Conservation (phyloP, 2,888 invertebrate species). For the Apotomis betuletana region DNA sequence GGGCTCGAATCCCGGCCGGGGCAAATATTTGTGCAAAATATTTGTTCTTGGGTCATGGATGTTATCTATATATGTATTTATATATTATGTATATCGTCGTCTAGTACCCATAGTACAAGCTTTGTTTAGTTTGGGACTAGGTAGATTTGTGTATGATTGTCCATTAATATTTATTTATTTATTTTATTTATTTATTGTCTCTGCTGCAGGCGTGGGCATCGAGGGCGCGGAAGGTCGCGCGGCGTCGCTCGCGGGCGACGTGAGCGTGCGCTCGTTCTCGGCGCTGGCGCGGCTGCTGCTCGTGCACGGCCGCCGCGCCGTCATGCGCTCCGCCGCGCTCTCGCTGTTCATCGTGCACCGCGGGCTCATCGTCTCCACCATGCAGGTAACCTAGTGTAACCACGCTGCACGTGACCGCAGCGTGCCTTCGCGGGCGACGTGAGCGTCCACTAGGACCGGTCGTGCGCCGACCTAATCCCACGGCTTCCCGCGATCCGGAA, state of each 20-base stretch:
- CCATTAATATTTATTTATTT: too few species aligned
- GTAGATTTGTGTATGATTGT: too few species aligned
- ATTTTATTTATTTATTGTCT: too few species aligned
- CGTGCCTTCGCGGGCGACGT: conserved; percentile 97
- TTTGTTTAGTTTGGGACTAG: too few species aligned
- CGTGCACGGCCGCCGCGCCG: conserved; percentile 96
- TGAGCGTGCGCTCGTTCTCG: conserved; percentile 95
- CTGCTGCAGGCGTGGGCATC: conserved; percentile 88
- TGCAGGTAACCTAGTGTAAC: conserved; percentile 82
- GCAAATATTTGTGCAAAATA: too few species aligned
- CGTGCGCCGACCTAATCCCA: too few species aligned
- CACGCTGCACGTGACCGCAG: conserved; percentile 76
- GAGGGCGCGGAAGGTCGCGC: conserved; percentile 95
- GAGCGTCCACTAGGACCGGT: conserved; percentile 79
- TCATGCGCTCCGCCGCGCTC: conserved; percentile 97
- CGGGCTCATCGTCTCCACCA: conserved; percentile 98
- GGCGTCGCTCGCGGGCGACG: conserved; percentile 98
- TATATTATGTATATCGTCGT: too few species aligned
- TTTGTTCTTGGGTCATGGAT: too few species aligned
- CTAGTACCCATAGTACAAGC: too few species aligned
- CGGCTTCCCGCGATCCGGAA: too few species aligned
- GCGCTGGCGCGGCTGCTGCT: conserved; percentile 92
- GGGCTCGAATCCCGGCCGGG: too few species aligned
- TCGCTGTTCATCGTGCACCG: conserved; percentile 99
- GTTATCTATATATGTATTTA: too few species aligned